phyloP scores from a whole-genome alignment of 2,113 vertebrate species.

The Tretioscincus oriximinensis region DNA sequence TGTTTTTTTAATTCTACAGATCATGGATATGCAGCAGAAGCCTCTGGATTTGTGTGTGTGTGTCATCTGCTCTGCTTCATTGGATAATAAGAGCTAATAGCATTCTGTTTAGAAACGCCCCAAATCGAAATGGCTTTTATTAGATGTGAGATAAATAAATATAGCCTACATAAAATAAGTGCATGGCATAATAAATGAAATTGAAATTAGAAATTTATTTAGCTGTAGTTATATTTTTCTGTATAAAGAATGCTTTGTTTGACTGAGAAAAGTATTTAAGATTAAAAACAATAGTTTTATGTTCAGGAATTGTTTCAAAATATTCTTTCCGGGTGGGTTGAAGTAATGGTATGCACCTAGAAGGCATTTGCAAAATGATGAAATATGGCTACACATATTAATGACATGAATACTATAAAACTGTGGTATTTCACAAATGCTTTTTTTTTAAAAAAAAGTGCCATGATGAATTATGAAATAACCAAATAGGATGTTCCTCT shows the following conservation, averaged over 20 bases:
- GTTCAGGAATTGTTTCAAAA: slow-evolving; percentile 23
- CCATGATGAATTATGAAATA: background rate
- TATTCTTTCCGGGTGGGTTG: background rate
- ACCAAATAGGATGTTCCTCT: background rate
- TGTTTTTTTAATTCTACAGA: no score
- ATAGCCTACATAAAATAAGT: background rate
- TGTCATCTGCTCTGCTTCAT: no score
- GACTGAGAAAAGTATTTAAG: slow-evolving; percentile 54
- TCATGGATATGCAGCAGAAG: no score
- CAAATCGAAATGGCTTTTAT: no score
- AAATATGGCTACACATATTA: background rate
- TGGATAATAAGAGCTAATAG: no score
- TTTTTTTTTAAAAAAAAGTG: background rate
- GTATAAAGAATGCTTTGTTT: slow-evolving; percentile 60
- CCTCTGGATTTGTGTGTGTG: no score
- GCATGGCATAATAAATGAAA: slow-evolving; percentile 13
- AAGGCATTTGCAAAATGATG: background rate
- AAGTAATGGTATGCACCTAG: background rate
- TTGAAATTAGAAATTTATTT: slow-evolving; percentile 20
- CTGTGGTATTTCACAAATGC: background rate
- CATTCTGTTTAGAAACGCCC: no score
- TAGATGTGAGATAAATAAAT: background rate
- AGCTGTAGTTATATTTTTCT: slow-evolving; percentile 43
- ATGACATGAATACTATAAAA: background rate
- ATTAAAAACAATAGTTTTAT: background rate